Conservation (phyloP, 2,113 vertebrate genomes). For the Bos indicus region DNA sequence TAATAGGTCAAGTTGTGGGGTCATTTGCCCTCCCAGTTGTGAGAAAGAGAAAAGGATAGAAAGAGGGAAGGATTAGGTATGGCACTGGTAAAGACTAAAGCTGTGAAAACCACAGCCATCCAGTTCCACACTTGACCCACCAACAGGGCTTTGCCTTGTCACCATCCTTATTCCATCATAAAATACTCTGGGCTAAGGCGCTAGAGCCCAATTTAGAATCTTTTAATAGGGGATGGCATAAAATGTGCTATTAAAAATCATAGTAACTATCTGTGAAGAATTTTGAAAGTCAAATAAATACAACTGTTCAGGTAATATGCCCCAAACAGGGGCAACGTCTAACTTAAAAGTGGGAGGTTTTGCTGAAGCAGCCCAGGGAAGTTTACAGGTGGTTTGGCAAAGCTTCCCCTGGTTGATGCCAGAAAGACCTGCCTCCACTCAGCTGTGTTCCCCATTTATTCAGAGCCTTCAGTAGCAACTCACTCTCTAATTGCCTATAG, state of each 20-base stretch:
- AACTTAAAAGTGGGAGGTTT: not conserved
- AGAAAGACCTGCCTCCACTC: slow-evolving; percentile 44
- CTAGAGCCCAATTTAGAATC: not conserved
- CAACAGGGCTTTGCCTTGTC: not conserved
- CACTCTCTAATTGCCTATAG: slow-evolving; percentile 35
- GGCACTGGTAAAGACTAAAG: not conserved
- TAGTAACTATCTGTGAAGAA: not conserved
- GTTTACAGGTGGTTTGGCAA: slow-evolving; percentile 52
- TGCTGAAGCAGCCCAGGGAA: not conserved
- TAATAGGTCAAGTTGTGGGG: not conserved
- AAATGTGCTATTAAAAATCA: slow-evolving; percentile 6
- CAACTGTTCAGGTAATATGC: not conserved
- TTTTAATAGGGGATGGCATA: not conserved
- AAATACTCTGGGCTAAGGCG: not conserved
- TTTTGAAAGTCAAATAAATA: not conserved
- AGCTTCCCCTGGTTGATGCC: not conserved
- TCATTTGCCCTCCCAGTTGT: not conserved
- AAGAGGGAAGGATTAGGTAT: not conserved
- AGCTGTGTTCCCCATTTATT: slow-evolving; percentile 34
- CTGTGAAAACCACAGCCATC: not conserved
- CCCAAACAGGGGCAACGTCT: not conserved
- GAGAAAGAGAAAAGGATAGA: not conserved
- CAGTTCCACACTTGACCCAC: not conserved
- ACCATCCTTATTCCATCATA: not conserved
- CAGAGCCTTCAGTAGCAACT: not conserved